Evolutionary conservation across 2,888 invertebrate genomes (phyloP).

Genomic region (Ichneumoninae sp.): DNA sequence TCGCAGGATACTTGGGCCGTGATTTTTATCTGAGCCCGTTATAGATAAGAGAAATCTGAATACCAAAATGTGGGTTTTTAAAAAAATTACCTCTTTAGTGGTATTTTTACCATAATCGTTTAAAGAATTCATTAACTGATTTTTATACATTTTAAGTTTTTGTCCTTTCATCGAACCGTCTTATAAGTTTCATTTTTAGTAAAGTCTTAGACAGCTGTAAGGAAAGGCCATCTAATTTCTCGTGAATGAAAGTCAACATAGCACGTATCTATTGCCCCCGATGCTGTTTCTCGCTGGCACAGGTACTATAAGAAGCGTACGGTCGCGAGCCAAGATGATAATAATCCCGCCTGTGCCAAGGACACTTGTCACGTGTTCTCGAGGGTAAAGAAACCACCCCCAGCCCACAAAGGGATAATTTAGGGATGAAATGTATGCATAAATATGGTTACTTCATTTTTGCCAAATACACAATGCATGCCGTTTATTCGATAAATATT

Average conservation of each 20-base stretch:
- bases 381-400: conserved; percentile 21
- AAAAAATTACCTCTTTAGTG: not conserved
- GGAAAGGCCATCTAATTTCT: not conserved
- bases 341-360: conserved; percentile 64
- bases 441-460: not conserved
- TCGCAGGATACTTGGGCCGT: too few species aligned
- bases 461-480: not conserved
- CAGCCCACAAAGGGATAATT: not conserved
- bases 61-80: not conserved
- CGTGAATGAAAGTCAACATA: conserved; percentile 60
- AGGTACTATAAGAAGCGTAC: conserved; percentile 55
- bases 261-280: conserved; percentile 17
- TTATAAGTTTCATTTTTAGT: not conserved
- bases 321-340: conserved; percentile 64
- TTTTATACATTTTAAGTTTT: not conserved
- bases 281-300: conserved; percentile 57
- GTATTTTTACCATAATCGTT: too few species aligned
- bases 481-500: not conserved
- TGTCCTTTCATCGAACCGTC: not conserved
- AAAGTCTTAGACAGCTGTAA: not conserved
- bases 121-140: not conserved
- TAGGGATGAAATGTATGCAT: not conserved
- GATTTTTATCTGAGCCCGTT: too few species aligned
- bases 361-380: conserved; percentile 61
- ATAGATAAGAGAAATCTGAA: not conserved